phyloP scores from a whole-genome alignment of 2,113 vertebrate genomes.

The Lophura nycthemera region DNA sequence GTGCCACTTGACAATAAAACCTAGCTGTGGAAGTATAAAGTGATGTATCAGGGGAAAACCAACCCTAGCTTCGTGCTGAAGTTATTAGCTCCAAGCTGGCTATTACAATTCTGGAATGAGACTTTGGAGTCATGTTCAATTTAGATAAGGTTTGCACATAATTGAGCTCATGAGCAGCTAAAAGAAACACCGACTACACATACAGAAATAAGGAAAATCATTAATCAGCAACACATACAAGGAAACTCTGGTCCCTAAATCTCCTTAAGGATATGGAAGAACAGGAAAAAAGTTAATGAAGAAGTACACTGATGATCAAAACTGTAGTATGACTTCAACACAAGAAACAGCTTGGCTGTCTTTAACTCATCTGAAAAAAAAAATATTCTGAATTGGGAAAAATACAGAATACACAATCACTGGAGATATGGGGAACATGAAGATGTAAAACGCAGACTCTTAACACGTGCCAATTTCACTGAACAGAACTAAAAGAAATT shows the following conservation, averaged over 20 bases:
- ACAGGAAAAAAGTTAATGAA: not conserved
- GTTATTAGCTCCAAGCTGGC: not conserved
- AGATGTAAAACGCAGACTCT: not conserved
- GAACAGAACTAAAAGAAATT: not conserved
- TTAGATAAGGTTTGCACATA: not conserved
- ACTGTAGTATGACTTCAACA: not conserved
- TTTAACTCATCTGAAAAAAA: not conserved
- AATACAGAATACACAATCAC: not conserved
- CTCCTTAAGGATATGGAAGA: not conserved
- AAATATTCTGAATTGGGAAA: not conserved
- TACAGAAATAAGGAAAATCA: not conserved
- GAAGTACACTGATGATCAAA: not conserved
- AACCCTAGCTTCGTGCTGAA: not conserved
- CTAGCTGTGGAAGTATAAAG: not conserved
- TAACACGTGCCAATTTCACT: not conserved
- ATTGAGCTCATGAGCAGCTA: not conserved
- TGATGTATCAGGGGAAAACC: not conserved
- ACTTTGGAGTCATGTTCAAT: not conserved
- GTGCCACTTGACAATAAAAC: not conserved
- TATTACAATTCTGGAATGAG: not conserved
- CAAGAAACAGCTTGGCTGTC: not conserved
- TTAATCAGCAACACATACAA: not conserved
- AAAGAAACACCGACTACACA: not conserved
- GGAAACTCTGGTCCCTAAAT: not conserved
- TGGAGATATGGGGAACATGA: not conserved